Conservation (phyloP, 2,797 vertebrate species). For the Bucorvus abyssinicus region DNA sequence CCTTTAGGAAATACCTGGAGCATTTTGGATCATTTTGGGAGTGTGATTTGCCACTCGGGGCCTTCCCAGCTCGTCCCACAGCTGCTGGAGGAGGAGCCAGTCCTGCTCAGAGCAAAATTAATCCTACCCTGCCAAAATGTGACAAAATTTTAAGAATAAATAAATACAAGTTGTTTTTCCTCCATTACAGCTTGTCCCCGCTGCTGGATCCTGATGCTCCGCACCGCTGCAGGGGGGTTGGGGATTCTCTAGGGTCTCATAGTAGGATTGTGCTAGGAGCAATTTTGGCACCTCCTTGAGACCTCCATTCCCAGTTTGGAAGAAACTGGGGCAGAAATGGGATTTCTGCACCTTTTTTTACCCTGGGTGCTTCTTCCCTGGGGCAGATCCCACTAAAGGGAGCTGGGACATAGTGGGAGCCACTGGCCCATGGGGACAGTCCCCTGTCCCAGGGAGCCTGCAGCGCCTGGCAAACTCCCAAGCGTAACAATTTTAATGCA, state of each 20-base stretch:
- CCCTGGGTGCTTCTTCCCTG: background rate
- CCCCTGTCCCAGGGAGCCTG: background rate
- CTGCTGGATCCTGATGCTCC: background rate
- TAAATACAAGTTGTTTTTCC: background rate
- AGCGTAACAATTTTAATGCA: background rate
- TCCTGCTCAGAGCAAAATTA: background rate
- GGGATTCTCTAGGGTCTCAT: background rate
- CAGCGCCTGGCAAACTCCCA: fast-evolving
- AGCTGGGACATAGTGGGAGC: constrained; percentile 43
- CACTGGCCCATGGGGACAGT: background rate
- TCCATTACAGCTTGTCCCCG: background rate
- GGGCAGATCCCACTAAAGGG: constrained; percentile 46
- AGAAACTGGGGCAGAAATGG: background rate
- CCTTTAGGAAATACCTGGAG: background rate
- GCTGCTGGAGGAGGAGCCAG: background rate
- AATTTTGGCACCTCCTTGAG: background rate
- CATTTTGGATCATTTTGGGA: background rate
- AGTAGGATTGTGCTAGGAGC: background rate
- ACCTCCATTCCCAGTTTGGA: background rate
- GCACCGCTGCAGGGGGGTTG: no score
- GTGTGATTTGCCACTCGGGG: background rate
- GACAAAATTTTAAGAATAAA: background rate
- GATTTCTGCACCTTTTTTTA: background rate
- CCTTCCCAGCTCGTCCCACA: background rate
- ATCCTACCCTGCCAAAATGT: background rate